Conservation (phyloP, 2,113 vertebrate genomes). For the Corythornis vintsioides region DNA sequence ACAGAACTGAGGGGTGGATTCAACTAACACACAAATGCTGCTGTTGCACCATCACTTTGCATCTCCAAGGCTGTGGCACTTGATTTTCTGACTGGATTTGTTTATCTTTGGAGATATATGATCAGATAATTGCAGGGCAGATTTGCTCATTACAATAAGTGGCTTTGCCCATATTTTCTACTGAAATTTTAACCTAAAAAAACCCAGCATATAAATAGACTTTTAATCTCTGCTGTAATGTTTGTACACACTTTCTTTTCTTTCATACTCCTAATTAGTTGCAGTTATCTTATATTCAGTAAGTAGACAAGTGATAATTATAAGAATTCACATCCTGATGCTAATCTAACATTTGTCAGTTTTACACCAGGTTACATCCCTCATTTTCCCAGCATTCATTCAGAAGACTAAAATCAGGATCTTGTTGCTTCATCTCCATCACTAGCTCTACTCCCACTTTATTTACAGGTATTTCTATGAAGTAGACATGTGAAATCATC, state of each 20-base stretch:
- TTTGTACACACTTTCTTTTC: constrained; percentile 28
- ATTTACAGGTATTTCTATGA: neutral
- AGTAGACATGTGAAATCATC: neutral
- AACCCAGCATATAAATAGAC: neutral
- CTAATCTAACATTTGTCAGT: constrained; percentile 27
- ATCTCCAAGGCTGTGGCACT: neutral
- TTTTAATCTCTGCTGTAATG: constrained; percentile 22
- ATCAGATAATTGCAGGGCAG: neutral
- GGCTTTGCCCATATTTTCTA: neutral
- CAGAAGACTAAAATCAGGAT: neutral
- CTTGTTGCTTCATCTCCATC: neutral
- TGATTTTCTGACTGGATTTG: neutral
- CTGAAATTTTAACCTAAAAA: neutral
- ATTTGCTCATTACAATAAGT: neutral
- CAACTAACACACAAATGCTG: neutral
- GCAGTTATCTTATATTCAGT: constrained; percentile 3
- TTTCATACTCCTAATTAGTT: constrained; percentile 26
- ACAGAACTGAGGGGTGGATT: neutral
- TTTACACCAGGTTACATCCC: neutral
- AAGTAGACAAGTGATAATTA: constrained; percentile 39
- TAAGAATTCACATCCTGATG: constrained; percentile 7
- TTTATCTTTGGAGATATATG: neutral
- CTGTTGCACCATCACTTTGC: neutral
- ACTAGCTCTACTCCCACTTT: neutral
- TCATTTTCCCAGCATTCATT: neutral